phyloP scores from a whole-genome alignment of 2,797 vertebrate species.

The Otus scops region DNA sequence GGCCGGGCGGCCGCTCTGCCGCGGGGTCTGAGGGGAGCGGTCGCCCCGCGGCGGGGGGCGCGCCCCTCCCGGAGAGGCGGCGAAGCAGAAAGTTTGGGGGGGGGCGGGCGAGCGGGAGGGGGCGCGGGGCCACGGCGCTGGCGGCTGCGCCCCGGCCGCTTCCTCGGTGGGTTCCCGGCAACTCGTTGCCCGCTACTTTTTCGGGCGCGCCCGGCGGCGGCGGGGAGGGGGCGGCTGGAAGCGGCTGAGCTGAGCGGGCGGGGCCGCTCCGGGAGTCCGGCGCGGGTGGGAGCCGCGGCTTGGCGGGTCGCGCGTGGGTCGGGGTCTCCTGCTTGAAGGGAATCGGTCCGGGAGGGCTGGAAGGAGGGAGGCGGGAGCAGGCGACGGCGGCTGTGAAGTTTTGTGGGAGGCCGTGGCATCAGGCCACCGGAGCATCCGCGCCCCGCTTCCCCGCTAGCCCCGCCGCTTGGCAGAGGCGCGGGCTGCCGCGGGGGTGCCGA shows the following conservation, averaged over 20 bases:
- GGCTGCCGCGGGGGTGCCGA: not conserved
- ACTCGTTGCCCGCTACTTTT: not conserved
- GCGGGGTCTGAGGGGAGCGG: not conserved
- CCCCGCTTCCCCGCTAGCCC: too few species aligned
- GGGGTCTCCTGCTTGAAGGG: rapidly evolving
- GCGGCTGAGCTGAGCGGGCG: not conserved
- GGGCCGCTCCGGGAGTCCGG: not conserved
- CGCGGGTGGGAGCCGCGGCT: not conserved
- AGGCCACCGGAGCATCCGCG: not conserved
- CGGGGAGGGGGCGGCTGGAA: not conserved
- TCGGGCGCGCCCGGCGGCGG: not conserved
- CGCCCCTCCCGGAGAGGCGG: not conserved
- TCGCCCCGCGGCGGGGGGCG: not conserved
- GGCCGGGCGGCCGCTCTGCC: not conserved
- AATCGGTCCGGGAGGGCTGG: not conserved
- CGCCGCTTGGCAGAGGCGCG: rapidly evolving
- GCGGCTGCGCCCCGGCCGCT: too few species aligned
- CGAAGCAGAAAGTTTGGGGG: not conserved
- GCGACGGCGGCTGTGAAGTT: rapidly evolving
- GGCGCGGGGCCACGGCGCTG: not conserved
- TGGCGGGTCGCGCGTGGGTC: rapidly evolving
- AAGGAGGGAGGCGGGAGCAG: not conserved
- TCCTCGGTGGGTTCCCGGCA: not conserved
- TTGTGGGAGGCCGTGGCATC: not conserved
- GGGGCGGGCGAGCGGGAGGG: too few species aligned